Conservation (phyloP, 2,113 vertebrate species). For the Trogon surrucura region DNA sequence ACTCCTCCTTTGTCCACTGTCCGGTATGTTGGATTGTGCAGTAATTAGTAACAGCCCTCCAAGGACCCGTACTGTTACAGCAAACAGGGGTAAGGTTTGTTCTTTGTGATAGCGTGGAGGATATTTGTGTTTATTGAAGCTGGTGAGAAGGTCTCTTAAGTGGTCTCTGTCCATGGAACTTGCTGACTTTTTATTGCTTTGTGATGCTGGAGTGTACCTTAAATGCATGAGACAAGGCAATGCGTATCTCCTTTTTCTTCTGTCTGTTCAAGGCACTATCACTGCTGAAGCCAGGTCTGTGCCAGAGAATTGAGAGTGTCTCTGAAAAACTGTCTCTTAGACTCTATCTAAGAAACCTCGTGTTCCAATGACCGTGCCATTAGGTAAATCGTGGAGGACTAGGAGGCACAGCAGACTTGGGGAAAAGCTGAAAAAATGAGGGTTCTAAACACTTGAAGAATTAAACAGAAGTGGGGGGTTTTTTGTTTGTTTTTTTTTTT, state of each 20-base stretch:
- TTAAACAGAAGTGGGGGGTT: neutral
- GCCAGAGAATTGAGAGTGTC: neutral
- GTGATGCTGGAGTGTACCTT: neutral
- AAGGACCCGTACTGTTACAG: neutral
- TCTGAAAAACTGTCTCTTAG: neutral
- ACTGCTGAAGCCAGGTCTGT: neutral
- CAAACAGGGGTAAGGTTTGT: neutral
- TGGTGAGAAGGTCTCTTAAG: neutral
- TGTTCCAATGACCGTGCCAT: neutral
- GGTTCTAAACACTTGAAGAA: neutral
- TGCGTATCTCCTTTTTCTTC: neutral
- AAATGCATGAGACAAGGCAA: neutral
- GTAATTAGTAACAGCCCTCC: slow-evolving; percentile 11
- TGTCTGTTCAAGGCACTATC: neutral
- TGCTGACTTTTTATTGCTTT: neutral
- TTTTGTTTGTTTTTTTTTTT: neutral
- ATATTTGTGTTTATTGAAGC: neutral
- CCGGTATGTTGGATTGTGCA: neutral
- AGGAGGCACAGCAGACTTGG: neutral
- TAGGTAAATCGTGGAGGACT: neutral
- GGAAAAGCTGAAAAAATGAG: neutral
- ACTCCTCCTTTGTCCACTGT: neutral
- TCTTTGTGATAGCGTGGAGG: neutral
- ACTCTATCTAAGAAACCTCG: neutral
- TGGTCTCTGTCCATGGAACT: neutral